Evolutionary conservation across 2,888 invertebrate species (phyloP).

Genomic region (Ophioninae sp.): DNA sequence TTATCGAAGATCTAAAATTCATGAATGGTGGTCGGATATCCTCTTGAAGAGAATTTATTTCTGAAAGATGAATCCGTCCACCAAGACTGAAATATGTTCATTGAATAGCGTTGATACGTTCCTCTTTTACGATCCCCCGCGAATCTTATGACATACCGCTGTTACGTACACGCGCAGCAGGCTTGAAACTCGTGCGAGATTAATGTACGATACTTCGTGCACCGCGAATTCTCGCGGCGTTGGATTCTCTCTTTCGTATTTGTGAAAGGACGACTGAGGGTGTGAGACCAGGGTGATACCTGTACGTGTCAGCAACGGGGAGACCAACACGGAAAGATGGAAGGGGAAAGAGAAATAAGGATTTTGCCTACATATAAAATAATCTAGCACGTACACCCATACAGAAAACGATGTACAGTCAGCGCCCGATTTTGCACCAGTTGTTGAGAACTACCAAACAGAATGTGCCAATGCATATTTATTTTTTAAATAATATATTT

Average conservation of each 20-base stretch:
- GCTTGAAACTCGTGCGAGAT: not conserved
- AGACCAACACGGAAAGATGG: slow-evolving; percentile 19
- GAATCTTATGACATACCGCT: not conserved
- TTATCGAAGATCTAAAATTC: too few species aligned
- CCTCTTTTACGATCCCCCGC: not conserved
- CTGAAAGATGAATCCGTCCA: not conserved
- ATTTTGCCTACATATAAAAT: slow-evolving; percentile 56
- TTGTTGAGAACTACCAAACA: too few species aligned
- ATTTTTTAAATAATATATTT: too few species aligned
- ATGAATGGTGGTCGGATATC: not conserved
- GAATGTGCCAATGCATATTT: too few species aligned
- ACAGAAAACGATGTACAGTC: slow-evolving; percentile 12
- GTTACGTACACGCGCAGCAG: not conserved
- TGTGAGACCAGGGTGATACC: not conserved
- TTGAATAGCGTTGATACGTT: not conserved
- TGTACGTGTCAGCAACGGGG: slow-evolving; percentile 38
- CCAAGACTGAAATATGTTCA: not conserved
- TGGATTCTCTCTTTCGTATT: slow-evolving; percentile 44
- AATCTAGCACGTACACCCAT: slow-evolving; percentile 48
- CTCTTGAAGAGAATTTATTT: not conserved
- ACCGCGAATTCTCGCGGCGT: slow-evolving; percentile 6
- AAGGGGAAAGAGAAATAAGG: slow-evolving; percentile 25
- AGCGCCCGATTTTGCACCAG: too few species aligned
- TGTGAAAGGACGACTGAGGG: slow-evolving; percentile 55
- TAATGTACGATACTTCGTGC: not conserved